A percentile compares a stretch with the other conserved stretches of the same genome.
Conservation (phyloP, 2,797 vertebrate genomes). For the Sebastes paucispinis region DNA sequence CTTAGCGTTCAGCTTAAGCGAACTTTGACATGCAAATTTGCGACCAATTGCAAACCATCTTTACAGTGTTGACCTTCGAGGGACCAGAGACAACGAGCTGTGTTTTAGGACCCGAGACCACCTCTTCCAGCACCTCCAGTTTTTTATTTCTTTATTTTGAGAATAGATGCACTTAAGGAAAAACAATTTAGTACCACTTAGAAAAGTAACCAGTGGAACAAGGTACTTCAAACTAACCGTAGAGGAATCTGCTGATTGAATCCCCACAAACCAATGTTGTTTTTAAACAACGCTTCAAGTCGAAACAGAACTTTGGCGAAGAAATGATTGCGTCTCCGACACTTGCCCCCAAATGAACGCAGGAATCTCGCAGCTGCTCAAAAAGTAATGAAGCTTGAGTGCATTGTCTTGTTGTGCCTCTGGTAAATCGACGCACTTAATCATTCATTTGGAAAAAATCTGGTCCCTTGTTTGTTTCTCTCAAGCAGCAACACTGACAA, state of each 20-base stretch:
- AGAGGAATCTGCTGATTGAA: neutral
- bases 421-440: slow-evolving; percentile 55
- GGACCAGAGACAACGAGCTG: neutral
- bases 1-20: neutral
- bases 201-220: neutral
- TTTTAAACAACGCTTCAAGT: neutral
- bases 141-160: neutral
- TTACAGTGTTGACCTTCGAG: neutral
- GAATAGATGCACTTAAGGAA: neutral
- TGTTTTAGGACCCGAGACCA: neutral
- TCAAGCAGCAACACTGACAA: slow-evolving; percentile 47
- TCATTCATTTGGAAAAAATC: slow-evolving; percentile 68
- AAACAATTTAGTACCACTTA: slow-evolving; percentile 18
- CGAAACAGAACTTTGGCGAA: slow-evolving; percentile 25
- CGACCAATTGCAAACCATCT: neutral
- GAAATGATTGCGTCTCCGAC: neutral
- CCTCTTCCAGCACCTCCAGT: neutral
- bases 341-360: slow-evolving; percentile 1
- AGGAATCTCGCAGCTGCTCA: slow-evolving; percentile 60
- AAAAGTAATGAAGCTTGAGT: slow-evolving; percentile 77
- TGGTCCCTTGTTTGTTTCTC: slow-evolving; percentile 60
- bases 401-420: slow-evolving; percentile 71
- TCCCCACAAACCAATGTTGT: neutral
- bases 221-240: neutral
- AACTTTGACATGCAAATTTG: neutral